These are phyloP conservation scores for Anguilla rostrata DNA, from an alignment of 2,113 vertebrate genomes.

Conservation along the genomic window DNA sequence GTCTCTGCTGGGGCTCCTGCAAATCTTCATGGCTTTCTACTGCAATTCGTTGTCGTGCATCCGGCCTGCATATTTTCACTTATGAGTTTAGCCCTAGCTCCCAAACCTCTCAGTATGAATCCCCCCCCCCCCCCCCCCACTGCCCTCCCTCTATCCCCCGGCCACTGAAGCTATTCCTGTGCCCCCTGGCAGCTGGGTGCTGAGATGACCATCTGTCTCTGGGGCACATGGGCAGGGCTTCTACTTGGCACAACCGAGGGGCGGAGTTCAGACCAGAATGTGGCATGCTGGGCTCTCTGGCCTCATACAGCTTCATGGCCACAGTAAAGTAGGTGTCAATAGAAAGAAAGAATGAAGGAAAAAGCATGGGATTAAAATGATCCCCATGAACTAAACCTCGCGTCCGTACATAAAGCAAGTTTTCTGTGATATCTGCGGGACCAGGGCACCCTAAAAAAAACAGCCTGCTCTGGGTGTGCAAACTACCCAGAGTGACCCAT, in stretches of 20 bases:
- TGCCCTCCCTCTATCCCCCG: background rate
- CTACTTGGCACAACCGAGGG: constrained; percentile 33
- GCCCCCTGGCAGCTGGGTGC: constrained; percentile 29
- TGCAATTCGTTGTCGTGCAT: background rate
- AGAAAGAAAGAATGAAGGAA: constrained; percentile 38
- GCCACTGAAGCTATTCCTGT: constrained; percentile 6
- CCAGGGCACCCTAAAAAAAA: constrained; percentile 42
- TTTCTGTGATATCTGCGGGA: constrained; percentile 37
- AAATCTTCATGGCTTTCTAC: background rate
- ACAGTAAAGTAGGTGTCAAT: constrained; percentile 50
- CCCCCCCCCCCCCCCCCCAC: background rate
- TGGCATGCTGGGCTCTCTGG: constrained; percentile 48
- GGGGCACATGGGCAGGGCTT: constrained; percentile 46
- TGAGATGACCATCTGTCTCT: constrained; percentile 48
- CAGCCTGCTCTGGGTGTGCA: constrained; percentile 39
- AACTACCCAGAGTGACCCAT: constrained; percentile 49
- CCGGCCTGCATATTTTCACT: background rate
- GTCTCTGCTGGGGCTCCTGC: background rate
- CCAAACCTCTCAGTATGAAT: background rate
- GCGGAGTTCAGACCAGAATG: constrained; percentile 46
- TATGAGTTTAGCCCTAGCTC: background rate
- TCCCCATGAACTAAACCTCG: constrained; percentile 24
- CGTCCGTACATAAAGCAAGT: constrained; percentile 42
- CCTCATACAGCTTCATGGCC: constrained; percentile 51
- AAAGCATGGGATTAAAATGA: background rate